Conservation (phyloP, 2,888 invertebrate species). For the Lasiommata megera region DNA sequence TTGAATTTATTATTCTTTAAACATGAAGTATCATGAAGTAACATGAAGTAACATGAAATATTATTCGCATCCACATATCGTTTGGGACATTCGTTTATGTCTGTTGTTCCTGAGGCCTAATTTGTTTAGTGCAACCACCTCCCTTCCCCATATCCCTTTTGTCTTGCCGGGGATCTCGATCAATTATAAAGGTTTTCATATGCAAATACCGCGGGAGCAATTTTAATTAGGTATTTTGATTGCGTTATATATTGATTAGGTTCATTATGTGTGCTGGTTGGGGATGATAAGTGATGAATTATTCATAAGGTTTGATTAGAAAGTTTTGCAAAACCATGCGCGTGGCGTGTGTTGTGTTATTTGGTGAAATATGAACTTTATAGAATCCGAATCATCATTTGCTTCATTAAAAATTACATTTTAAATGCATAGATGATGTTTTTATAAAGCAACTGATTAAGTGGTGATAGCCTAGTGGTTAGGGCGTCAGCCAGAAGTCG, state of each 20-base stretch:
- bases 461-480: too few species aligned
- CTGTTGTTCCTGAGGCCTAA: constrained; percentile 48
- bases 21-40: constrained; percentile 9
- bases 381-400: too few species aligned
- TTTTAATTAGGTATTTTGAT: constrained; percentile 75
- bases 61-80: constrained; percentile 13
- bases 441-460: too few species aligned
- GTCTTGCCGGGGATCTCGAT: constrained; percentile 23
- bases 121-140: constrained; percentile 50
- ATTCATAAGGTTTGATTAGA: constrained; percentile 32
- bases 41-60: constrained; percentile 7
- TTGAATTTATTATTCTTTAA: not conserved
- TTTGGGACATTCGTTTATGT: constrained; percentile 24
- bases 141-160: constrained; percentile 24
- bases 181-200: constrained; percentile 70
- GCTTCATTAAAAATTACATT: too few species aligned
- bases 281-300: constrained; percentile 33
- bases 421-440: too few species aligned
- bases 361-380: not conserved
- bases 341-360: not conserved
- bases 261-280: constrained; percentile 48
- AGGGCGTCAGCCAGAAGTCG: too few species aligned
- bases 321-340: constrained; percentile 12
- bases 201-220: constrained; percentile 73
- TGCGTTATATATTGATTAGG: constrained; percentile 74